phyloP scores from a whole-genome alignment of 92 coral and sea anemone species.

The Bergia puertoricense region DNA sequence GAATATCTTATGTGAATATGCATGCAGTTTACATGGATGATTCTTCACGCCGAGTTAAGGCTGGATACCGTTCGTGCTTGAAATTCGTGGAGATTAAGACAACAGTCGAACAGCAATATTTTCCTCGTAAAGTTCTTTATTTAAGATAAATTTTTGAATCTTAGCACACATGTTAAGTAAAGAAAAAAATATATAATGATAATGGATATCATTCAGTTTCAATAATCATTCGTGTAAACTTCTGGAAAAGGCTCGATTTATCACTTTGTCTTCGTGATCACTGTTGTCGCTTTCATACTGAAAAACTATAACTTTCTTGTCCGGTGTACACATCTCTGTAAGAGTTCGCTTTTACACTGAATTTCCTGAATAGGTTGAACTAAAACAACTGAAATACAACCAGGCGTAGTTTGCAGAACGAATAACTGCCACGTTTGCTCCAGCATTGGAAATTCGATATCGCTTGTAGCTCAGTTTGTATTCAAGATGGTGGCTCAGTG shows the following conservation, averaged over 20 bases:
- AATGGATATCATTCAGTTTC: neutral
- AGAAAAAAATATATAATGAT: neutral
- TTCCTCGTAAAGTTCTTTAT: neutral
- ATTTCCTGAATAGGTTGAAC: neutral
- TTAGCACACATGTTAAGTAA: neutral
- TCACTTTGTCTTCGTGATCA: neutral
- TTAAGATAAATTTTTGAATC: neutral
- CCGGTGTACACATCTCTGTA: neutral
- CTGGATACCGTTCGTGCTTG: neutral
- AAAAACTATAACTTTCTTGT: neutral
- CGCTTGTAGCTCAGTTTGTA: neutral
- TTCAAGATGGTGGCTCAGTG: conserved; percentile 13
- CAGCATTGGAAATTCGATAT: neutral
- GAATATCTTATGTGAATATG: neutral
- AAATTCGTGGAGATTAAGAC: neutral
- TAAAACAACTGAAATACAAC: neutral
- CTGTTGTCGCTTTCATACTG: neutral
- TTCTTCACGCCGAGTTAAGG: neutral
- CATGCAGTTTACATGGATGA: neutral
- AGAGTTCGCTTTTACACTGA: neutral
- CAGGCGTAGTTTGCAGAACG: neutral
- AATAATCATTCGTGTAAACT: neutral
- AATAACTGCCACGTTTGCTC: neutral
- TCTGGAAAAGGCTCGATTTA: neutral
- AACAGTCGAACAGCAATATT: neutral